Evolutionary conservation across 2,797 vertebrate genomes (phyloP), one percentile per base, ranked within the genome.

Genomic region (Pantherophis vulpinus): DNA sequence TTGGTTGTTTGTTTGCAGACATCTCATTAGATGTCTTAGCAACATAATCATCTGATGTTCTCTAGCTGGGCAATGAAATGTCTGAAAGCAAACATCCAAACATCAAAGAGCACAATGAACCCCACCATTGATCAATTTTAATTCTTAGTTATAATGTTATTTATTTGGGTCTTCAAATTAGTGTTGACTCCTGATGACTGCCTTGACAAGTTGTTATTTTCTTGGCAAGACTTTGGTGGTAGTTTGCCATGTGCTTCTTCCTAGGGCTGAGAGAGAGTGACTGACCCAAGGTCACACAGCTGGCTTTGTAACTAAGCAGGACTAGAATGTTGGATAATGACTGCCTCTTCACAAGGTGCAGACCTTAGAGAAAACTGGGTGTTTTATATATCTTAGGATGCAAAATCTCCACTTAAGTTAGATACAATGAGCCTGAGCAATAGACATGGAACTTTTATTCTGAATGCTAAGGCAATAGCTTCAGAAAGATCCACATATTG

Each of bases 241-340:
- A 58, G 56, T 58, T 58, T 58, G 56, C 56, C 4, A 58, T 58
- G 56, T 58, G 27, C 25, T 27, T 27, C 29, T 29, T 29, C 29
- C 63, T n/a, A 66, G 29, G 29, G 29, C 63, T 66, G 63, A n/a
- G 61, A 66, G 27, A 63, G 61, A 66, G 11, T 66, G 27, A 63
- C 11, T 66, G 61, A n/a, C 61, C 61, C 61, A 66, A 66, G 29
- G 29, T 66, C 63, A 14, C 27, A 29, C 27, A 66, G 11, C 27
- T 66, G 61, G 61, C 27, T 66, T 66, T 66, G 29, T 42, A 90
- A 5, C 61, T n/a, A 95, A 91, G 86, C 37, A 92, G 95, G 93
- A 79, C 95, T 94, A 74, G 27, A 90, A 91, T 86, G 61, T 32
- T 59, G 91, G 42, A 89, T 63, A 96, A 89, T 59, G 87, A 54